Percentiles rank a stretch among this genome's conserved stretches.
Conservation (phyloP, 2,797 vertebrate species). For the Catharus ustulatus region DNA sequence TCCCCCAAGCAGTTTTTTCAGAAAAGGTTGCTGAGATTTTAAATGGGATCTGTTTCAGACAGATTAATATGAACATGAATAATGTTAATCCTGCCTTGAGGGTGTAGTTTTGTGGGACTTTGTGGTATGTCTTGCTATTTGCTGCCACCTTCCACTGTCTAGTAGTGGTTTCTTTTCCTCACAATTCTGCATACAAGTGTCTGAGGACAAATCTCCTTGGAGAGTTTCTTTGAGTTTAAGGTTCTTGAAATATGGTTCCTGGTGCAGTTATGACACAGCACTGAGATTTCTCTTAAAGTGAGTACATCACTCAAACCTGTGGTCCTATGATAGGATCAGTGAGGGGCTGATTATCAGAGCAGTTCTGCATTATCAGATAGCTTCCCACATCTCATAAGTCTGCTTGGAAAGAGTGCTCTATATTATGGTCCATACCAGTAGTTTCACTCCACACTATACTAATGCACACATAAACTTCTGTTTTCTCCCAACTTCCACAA, state of each 20-base stretch:
- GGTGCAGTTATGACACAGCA: background rate
- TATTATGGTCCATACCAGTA: background rate
- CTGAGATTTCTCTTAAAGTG: background rate
- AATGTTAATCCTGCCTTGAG: constrained; percentile 18
- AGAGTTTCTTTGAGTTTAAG: background rate
- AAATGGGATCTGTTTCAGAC: constrained; percentile 15
- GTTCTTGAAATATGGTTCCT: background rate
- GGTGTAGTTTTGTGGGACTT: background rate
- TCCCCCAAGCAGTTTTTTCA: constrained; percentile 26
- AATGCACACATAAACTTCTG: background rate
- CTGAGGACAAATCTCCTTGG: background rate
- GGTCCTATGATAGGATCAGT: background rate
- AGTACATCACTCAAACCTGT: background rate
- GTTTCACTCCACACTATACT: background rate
- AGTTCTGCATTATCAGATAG: background rate
- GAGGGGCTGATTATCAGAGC: background rate
- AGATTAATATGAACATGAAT: constrained; percentile 34
- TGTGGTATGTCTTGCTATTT: background rate
- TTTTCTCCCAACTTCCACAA: background rate
- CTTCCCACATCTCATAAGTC: background rate
- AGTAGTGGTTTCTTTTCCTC: constrained; percentile 9
- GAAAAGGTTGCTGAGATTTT: constrained; percentile 40
- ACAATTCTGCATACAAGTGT: background rate
- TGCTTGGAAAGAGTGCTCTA: background rate
- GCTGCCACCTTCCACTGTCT: constrained; percentile 1